phyloP scores from a whole-genome alignment of 2,113 vertebrate species.

The Marmota monax region DNA sequence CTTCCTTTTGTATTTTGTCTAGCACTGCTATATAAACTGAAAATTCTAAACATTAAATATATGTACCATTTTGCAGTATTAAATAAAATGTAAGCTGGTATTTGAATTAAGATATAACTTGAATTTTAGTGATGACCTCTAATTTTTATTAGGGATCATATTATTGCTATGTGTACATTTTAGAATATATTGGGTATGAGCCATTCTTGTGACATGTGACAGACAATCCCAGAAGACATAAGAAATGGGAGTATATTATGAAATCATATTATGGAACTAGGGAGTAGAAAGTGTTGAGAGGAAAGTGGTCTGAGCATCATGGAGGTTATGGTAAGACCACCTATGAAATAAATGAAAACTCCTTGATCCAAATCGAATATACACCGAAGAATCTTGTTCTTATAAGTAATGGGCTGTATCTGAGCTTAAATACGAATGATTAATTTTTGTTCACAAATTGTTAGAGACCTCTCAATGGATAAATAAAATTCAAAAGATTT shows the following conservation, averaged over 20 bases:
- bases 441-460: background rate
- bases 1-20: background rate
- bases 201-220: background rate
- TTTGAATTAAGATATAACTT: constrained; percentile 6
- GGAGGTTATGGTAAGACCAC: background rate
- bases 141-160: background rate
- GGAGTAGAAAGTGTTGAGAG: background rate
- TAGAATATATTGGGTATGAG: background rate
- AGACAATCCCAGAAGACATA: background rate
- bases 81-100: background rate
- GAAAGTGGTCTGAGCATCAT: background rate
- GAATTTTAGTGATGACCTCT: background rate
- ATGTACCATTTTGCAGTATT: background rate
- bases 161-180: background rate
- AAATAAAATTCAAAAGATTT: background rate
- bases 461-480: background rate
- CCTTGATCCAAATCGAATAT: background rate
- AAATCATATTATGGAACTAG: background rate
- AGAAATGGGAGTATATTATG: background rate
- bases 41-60: background rate
- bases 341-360: background rate
- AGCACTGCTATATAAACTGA: background rate
- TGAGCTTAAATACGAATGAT: background rate
- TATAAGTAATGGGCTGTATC: background rate
- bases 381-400: background rate